These are phyloP conservation scores for Hyposmocoma kahamanoa DNA, from an alignment of 1,140 invertebrate genomes.

Conservation along the genomic window DNA sequence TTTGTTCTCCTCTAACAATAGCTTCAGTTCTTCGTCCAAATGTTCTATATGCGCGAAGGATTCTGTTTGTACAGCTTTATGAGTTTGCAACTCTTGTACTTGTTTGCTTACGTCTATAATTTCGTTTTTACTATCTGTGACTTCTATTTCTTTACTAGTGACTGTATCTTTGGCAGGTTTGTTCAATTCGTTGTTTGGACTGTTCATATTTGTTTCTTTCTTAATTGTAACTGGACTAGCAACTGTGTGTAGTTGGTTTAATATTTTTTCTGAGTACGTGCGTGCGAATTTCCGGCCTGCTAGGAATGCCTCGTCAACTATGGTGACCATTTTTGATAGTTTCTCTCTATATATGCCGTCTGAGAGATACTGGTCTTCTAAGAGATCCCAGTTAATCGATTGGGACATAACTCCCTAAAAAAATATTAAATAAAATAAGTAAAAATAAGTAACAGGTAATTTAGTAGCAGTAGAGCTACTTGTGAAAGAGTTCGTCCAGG, in stretches of 20 bases:
- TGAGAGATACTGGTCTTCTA: constrained; percentile 92
- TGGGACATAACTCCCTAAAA: constrained; percentile 93
- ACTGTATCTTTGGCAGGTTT: constrained; percentile 16
- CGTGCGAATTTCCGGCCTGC: constrained; percentile 89
- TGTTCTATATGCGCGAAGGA: constrained; percentile 20
- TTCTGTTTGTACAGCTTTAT: constrained; percentile 19
- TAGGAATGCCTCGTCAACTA: constrained; percentile 82
- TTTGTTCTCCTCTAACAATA: constrained; percentile 43
- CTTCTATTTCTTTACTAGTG: constrained; percentile 8
- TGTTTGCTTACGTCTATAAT: constrained; percentile 23
- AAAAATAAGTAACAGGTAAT: too few relatives aligned
- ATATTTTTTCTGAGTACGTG: constrained; percentile 74
- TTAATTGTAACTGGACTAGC: too few relatives aligned
- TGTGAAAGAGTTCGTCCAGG: too few relatives aligned
- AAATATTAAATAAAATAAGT: too few relatives aligned
- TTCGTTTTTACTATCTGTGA: constrained; percentile 17
- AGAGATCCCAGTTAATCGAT: constrained; percentile 94
- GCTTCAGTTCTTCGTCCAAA: constrained; percentile 41
- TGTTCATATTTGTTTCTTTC: too few relatives aligned
- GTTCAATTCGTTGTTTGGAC: constrained; percentile 44
- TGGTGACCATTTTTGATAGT: constrained; percentile 86
- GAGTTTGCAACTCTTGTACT: constrained; percentile 25
- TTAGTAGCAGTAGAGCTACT: too few relatives aligned
- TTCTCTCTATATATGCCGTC: constrained; percentile 88
- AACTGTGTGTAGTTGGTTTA: too few relatives aligned